Percentiles rank a stretch among this genome's conserved stretches.
These are phyloP conservation scores for Pammene aurita DNA, from an alignment of 2,888 invertebrate genomes.

Conservation along the genomic window DNA sequence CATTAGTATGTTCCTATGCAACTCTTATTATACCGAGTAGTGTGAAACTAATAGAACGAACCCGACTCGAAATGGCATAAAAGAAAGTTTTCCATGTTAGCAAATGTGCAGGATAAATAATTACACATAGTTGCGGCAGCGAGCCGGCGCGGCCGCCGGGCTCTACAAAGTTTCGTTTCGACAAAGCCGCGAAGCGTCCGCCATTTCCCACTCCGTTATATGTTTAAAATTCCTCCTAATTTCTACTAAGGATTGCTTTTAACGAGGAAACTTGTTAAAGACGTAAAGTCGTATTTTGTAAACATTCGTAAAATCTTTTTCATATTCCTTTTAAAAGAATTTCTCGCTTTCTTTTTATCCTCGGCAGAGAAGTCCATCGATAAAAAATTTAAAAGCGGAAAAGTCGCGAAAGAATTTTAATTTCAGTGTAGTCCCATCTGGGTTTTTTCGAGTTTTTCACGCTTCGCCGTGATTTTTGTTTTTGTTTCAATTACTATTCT, in stretches of 20 bases:
- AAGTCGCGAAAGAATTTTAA: constrained; percentile 40
- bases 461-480: constrained; percentile 28
- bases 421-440: constrained; percentile 37
- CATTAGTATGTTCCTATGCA: neutral
- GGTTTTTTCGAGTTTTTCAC: constrained; percentile 33
- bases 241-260: constrained; percentile 33
- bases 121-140: constrained; percentile 21
- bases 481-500: constrained; percentile 35
- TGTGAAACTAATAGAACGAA: neutral
- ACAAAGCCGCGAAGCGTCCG: constrained; percentile 37
- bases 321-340: constrained; percentile 34
- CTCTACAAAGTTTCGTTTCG: constrained; percentile 27
- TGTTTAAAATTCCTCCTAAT: constrained; percentile 33
- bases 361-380: constrained; percentile 37
- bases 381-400: constrained; percentile 40
- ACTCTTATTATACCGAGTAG: neutral
- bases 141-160: constrained; percentile 2
- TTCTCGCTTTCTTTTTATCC: constrained; percentile 22
- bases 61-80: neutral
- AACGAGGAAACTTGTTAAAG: constrained; percentile 39
- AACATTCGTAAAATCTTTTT: constrained; percentile 39
- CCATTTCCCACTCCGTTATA: constrained; percentile 27
- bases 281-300: constrained; percentile 34
- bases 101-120: constrained; percentile 29
- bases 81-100: constrained; percentile 20